Evolutionary conservation across 1,140 invertebrate species (phyloP).

Genomic region (Phymorhynchus buccinoides): DNA sequence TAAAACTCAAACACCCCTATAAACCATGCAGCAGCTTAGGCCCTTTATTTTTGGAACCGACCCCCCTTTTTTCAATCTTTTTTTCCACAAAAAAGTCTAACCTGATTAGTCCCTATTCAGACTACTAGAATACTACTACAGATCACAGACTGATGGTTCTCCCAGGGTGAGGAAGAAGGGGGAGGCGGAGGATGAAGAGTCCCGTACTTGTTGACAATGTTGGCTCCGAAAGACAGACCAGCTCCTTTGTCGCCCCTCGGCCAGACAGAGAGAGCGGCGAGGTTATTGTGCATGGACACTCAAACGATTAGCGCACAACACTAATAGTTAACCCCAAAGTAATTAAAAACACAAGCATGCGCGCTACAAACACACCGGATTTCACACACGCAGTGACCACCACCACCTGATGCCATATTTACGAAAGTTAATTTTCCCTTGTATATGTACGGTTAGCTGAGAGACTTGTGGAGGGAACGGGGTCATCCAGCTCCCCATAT

Average conservation of each 20-base stretch:
- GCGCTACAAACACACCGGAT: background rate
- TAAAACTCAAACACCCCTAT: too few relatives aligned
- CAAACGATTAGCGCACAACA: background rate
- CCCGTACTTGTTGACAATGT: slow-evolving; percentile 41
- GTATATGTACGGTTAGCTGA: too few relatives aligned
- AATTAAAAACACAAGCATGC: background rate
- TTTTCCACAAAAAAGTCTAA: too few relatives aligned
- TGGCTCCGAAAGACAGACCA: background rate
- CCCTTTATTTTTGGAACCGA: too few relatives aligned
- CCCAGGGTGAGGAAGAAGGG: slow-evolving; percentile 47
- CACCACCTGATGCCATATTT: too few relatives aligned
- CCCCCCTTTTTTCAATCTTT: too few relatives aligned
- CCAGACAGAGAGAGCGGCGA: slow-evolving; percentile 41
- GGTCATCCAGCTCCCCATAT: too few relatives aligned
- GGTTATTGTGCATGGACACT: slow-evolving; percentile 31
- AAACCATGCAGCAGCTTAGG: too few relatives aligned
- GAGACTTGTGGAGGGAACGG: too few relatives aligned
- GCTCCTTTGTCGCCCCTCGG: slow-evolving; percentile 43
- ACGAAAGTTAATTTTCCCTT: too few relatives aligned
- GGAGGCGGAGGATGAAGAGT: slow-evolving; percentile 22
- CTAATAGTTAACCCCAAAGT: background rate
- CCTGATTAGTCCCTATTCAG: too few relatives aligned
- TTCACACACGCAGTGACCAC: background rate
- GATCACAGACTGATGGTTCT: slow-evolving; percentile 56
- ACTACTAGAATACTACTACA: too few relatives aligned